Evolutionary conservation across 2,888 invertebrate species (phyloP).

Genomic region (Rhaphigaster nebulosa): DNA sequence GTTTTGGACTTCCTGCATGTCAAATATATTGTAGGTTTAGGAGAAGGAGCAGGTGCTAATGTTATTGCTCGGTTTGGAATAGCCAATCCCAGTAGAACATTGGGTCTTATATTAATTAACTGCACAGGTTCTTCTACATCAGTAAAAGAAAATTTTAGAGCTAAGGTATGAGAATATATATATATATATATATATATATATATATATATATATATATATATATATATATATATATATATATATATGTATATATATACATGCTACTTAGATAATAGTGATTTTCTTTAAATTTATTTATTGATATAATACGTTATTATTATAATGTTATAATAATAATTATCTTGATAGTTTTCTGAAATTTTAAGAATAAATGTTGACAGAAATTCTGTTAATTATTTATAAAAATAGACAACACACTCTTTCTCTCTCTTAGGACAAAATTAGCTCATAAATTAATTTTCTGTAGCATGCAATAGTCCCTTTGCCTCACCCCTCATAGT

Average conservation of each 20-base stretch:
- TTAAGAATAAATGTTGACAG: not conserved
- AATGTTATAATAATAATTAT: too few relatives aligned
- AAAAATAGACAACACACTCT: too few relatives aligned
- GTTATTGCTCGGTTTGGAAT: constrained; percentile 87
- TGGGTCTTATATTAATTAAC: constrained; percentile 88
- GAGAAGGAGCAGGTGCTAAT: constrained; percentile 91
- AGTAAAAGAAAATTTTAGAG: constrained; percentile 87
- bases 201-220: too few relatives aligned
- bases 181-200: too few relatives aligned
- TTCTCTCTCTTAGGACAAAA: too few relatives aligned
- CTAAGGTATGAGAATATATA: constrained; percentile 73
- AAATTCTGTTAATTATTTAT: not conserved
- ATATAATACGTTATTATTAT: not conserved
- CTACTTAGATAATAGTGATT: not conserved
- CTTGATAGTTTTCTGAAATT: too few relatives aligned
- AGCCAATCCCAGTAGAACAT: constrained; percentile 81
- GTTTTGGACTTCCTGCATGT: constrained; percentile 87
- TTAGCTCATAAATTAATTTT: too few relatives aligned
- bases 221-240: too few relatives aligned
- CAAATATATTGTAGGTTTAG: constrained; percentile 86
- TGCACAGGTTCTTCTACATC: constrained; percentile 89
- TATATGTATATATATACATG: not conserved
- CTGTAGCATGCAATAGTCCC: too few relatives aligned
- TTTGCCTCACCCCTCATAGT: too few relatives aligned
- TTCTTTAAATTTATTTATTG: not conserved